Base-by-base conservation (phyloP, 2,888 invertebrate species). In the Heliconius aoede region DNA sequence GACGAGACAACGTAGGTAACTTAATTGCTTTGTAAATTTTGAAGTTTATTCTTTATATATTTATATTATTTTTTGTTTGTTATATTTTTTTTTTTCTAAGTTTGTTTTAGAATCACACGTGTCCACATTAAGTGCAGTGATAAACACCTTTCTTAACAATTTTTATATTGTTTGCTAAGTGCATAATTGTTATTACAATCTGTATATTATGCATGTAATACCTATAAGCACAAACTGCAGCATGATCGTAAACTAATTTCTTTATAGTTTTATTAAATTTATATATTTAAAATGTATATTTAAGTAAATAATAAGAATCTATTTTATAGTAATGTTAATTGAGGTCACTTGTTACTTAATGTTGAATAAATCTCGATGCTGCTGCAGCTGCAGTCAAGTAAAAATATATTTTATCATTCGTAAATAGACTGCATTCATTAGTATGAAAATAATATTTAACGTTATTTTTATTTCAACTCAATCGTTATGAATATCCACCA, bases 1-100 rank as follows among this genome's bases (percentile, higher is more conserved):
- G 78, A 74, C 69, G 72, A 78, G 65, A 73, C 61, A 72, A 73
- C 78, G 73, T 62, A 40, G 71, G 67, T 36, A 51, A 76, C 74
- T 73, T 67, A 67, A 78, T 78, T 67, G 46, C 24, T 74, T 74
- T 51, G 61, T 60, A 40, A 67, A 68, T 74, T 36, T 36, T 65
- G 11, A 24, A 36, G 36, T 65, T 4, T 32, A 36, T 36, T 5
- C 13, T 55, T 30, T 7, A 0, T 55, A n/a, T 32, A 30, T 28
- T 8, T 24, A 28, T 40, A n/a, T n/a, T 67, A 51, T 51, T 46
- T 13, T 28, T 4, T 26, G 0, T 8, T 9, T 46, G 15, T 8
- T 46, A 28, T 46, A 11, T 51, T 26, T 11, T 1, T 68, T 11
- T 3, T 67, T 1, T 46, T 46, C 8, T n/a, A 62, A 62, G 28